Conservation (phyloP, 2,888 invertebrate species). For the Euproctis similis region DNA sequence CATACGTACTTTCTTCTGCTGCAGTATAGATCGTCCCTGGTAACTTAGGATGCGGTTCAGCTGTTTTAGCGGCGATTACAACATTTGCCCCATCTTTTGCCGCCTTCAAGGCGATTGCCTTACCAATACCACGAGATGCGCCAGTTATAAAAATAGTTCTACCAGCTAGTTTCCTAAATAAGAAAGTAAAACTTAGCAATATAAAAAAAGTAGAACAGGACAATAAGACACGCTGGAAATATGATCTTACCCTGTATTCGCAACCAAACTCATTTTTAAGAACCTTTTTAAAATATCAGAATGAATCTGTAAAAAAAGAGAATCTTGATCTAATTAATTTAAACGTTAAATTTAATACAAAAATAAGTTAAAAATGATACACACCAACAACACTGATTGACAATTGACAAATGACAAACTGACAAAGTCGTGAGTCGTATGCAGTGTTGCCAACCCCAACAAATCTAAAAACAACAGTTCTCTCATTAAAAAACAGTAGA, state of each 20-base stretch:
- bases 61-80: slow-evolving; percentile 94
- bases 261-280: slow-evolving; percentile 64
- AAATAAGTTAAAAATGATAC: slow-evolving; percentile 14
- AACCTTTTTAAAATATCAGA: too few species aligned
- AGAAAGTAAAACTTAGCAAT: too few species aligned
- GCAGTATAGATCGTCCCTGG: slow-evolving; percentile 94
- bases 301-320: too few species aligned
- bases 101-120: slow-evolving; percentile 93
- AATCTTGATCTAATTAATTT: too few species aligned
- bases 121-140: slow-evolving; percentile 96
- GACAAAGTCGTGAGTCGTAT: too few species aligned
- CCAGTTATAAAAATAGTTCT: slow-evolving; percentile 96
- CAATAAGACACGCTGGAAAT: too few species aligned
- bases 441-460: too few species aligned
- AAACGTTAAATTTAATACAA: too few species aligned
- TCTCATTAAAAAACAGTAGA: too few species aligned
- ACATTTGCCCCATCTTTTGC: slow-evolving; percentile 95
- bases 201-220: slow-evolving; percentile 14
- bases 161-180: slow-evolving; percentile 82
- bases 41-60: slow-evolving; percentile 91
- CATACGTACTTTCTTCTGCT: slow-evolving; percentile 86
- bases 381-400: neutral
- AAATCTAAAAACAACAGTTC: too few species aligned
- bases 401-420: neutral
- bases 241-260: slow-evolving; percentile 64